Evolutionary conservation across 2,797 vertebrate genomes (phyloP), one percentile per base, ranked within the genome.

Genomic region (Apogon talboti): DNA sequence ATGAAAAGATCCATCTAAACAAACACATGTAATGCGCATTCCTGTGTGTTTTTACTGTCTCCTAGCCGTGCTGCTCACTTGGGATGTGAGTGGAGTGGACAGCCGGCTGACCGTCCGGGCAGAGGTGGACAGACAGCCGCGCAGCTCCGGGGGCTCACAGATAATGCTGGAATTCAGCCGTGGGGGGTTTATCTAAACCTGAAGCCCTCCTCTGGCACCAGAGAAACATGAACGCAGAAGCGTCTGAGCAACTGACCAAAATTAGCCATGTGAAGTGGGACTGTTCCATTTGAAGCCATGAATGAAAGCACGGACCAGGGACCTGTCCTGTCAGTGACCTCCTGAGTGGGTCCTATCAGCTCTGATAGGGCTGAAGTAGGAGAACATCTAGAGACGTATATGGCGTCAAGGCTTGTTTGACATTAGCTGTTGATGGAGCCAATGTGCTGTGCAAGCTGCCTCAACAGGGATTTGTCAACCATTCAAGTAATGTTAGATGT

Each of bases 221-320:
- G 62, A 77, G 77, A 53, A 79, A 74, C 76, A 66, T 47, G 46
- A 80, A 68, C 66, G 49, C 76, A 84, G 57, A 42, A 74, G 79
- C 44, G 49, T 84, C 82, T 66, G 83, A 91, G 82, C 84, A 79
- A 86, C 64, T 62, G 87, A 83, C 92, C 91, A 91, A 91, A 94
- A 92, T 94, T 94, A 94, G 92, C 87, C 84, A 66, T 33, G 69
- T 56, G 82, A 81, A 79, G 81, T 56, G 75, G 61, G 62, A 65
- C 64, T 18, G 56, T 61, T 89, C 91, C 89, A 89, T 93, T 90
- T 91, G 90, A 76, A 93, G 92, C 87, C 87, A 84, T 80, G 86
- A 86, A 85, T 71, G 82, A 74, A 75, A 49, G 47, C 35, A 49
- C 42, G 19, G 68, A 53, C 42, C 51, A 11, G 62, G 18, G 57